phyloP scores from a whole-genome alignment of 1,140 invertebrate species.

The Globodera rostochiensis region DNA sequence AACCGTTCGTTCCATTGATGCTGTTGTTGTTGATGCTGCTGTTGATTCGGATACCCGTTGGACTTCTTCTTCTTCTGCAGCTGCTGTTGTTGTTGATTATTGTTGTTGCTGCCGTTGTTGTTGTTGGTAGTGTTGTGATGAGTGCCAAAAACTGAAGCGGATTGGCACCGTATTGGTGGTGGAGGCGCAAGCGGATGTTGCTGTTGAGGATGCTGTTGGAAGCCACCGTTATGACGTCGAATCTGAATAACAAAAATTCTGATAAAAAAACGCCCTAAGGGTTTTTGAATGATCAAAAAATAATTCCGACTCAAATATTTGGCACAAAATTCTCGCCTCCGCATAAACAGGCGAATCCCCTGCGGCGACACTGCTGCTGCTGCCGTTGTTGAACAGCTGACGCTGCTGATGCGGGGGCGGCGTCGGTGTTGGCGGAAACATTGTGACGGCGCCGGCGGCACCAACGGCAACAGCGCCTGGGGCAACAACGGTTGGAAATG shows the following conservation, averaged over 20 bases:
- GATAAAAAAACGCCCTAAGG: no score
- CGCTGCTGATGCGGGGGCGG: not conserved
- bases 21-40: not conserved
- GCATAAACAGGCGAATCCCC: not conserved
- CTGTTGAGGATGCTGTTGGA: not conserved
- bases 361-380: no score
- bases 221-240: not conserved
- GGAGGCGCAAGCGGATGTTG: not conserved
- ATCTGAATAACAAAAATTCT: not conserved
- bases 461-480: no score
- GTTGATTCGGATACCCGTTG: not conserved
- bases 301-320: no score
- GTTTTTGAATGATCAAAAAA: no score
- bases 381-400: not conserved
- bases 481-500: not conserved
- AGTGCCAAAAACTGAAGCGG: not conserved
- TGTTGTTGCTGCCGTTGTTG: no score
- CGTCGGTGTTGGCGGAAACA: not conserved
- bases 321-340: not conserved
- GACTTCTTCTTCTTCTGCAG: not conserved
- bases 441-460: not conserved
- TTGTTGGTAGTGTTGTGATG: no score
- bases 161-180: not conserved
- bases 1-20: slow-evolving; percentile 29
- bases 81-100: not conserved